phyloP scores from a whole-genome alignment of 2,888 invertebrate genomes.

The Micropterix aruncella region DNA sequence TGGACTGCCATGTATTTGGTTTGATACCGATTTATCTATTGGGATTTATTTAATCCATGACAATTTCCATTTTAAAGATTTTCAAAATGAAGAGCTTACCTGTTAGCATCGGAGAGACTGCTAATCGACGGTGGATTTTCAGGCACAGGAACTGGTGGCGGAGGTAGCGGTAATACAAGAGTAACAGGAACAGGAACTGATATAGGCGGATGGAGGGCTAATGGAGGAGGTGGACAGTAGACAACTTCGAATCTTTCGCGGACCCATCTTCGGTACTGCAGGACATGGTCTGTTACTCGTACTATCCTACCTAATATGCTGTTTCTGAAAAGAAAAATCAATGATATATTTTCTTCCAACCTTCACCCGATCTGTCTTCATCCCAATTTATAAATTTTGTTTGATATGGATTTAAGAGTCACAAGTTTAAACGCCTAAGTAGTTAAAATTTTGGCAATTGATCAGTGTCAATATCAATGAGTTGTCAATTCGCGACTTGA shows the following conservation, averaged over 20 bases:
- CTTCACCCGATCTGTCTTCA: no score
- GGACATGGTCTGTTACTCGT: slow-evolving; percentile 86
- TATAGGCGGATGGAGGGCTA: background rate
- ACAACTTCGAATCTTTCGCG: slow-evolving; percentile 19
- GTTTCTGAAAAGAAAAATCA: slow-evolving; percentile 39
- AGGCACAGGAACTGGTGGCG: slow-evolving; percentile 6
- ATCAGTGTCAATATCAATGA: no score
- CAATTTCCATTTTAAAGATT: no score
- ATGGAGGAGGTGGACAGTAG: slow-evolving; percentile 4
- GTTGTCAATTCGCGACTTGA: no score
- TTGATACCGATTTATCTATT: no score
- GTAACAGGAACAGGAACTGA: slow-evolving; percentile 5
- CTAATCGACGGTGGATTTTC: background rate
- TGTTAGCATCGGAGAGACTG: slow-evolving; percentile 4
- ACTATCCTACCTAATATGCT: slow-evolving; percentile 82
- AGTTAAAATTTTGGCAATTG: no score
- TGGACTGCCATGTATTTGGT: no score
- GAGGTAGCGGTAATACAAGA: slow-evolving; percentile 8
- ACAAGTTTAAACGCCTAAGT: no score
- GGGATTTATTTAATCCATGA: no score
- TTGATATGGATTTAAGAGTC: no score
- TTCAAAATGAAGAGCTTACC: slow-evolving; percentile 6
- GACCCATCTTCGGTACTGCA: slow-evolving; percentile 40
- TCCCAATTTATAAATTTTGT: no score
- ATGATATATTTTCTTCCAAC: slow-evolving; percentile 27